These are phyloP conservation scores for Ammodytes marinus DNA, from an alignment of 2,113 vertebrate species.

Conservation along the genomic window DNA sequence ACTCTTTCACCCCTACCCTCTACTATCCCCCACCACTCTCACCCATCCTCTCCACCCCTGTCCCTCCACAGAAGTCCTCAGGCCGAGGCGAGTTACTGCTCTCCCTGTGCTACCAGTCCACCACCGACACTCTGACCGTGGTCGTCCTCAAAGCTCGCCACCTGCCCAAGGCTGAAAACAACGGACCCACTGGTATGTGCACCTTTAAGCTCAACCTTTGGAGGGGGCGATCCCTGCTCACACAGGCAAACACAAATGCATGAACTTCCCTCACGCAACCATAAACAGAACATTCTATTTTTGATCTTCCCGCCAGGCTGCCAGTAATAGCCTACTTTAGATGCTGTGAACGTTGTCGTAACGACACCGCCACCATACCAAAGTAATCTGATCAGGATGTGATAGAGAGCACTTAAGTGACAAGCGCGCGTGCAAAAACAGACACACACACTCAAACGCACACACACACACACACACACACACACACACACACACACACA, in stretches of 20 bases:
- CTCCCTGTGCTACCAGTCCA: slow-evolving; percentile 98
- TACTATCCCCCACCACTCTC: background rate
- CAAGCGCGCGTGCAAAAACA: slow-evolving; percentile 23
- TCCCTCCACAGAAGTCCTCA: slow-evolving; percentile 87
- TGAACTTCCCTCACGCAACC: background rate
- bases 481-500: slow-evolving; percentile 3
- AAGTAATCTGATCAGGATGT: slow-evolving; percentile 64
- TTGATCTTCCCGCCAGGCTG: slow-evolving; percentile 24
- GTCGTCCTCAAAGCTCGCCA: slow-evolving; percentile 98
- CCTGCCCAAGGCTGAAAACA: slow-evolving; percentile 92
- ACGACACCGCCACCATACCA: slow-evolving; percentile 41
- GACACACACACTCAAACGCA: slow-evolving; percentile 2
- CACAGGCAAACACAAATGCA: background rate
- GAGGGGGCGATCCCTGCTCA: background rate
- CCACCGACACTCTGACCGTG: slow-evolving; percentile 95
- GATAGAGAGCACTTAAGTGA: slow-evolving; percentile 62
- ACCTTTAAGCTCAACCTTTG: background rate
- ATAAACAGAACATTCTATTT: background rate
- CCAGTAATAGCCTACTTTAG: slow-evolving; percentile 30
- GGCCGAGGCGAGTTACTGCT: slow-evolving; percentile 95
- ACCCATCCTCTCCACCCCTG: background rate
- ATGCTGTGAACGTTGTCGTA: slow-evolving; percentile 41
- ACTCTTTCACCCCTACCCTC: background rate
- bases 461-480: too few relatives aligned
- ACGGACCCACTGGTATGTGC: slow-evolving; percentile 89